Percentiles rank a stretch among this genome's conserved stretches.
Conservation (phyloP, 2,888 invertebrate species). For the Phytoseiulus persimilis region DNA sequence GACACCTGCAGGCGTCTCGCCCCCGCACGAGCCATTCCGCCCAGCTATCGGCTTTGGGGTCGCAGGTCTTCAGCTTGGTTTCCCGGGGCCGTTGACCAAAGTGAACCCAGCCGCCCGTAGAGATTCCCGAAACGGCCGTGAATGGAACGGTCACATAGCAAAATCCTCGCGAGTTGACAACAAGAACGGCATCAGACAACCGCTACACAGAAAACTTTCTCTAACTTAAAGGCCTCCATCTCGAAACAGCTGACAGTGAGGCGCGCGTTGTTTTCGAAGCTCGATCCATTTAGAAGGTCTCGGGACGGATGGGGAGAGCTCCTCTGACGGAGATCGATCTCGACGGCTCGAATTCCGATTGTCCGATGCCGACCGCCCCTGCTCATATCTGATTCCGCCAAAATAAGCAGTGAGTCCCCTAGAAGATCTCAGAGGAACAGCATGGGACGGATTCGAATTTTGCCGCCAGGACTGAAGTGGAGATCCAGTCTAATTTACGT, state of each 20-base stretch:
- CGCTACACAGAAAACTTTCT: neutral
- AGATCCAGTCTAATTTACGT: too few relatives aligned
- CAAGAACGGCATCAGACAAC: neutral
- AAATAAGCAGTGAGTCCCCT: too few relatives aligned
- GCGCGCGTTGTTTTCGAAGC: neutral
- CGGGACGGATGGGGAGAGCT: neutral
- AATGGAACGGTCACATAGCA: neutral
- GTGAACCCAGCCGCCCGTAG: neutral
- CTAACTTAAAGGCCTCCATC: neutral
- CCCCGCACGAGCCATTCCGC: neutral
- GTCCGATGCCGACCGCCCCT: too few relatives aligned
- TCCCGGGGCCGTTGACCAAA: neutral
- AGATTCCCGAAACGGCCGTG: neutral
- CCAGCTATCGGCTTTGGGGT: neutral
- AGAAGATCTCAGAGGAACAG: too few relatives aligned
- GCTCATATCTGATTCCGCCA: too few relatives aligned
- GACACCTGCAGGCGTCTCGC: conserved; percentile 25
- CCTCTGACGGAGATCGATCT: too few relatives aligned
- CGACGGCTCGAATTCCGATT: too few relatives aligned
- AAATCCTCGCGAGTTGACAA: neutral
- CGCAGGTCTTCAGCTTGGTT: neutral
- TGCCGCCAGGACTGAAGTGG: too few relatives aligned
- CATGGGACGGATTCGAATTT: too few relatives aligned
- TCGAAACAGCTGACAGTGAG: neutral
- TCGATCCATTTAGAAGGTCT: neutral